Conservation (phyloP, 92 coral and sea anemone genomes). For the Zoanthus gigantus region DNA sequence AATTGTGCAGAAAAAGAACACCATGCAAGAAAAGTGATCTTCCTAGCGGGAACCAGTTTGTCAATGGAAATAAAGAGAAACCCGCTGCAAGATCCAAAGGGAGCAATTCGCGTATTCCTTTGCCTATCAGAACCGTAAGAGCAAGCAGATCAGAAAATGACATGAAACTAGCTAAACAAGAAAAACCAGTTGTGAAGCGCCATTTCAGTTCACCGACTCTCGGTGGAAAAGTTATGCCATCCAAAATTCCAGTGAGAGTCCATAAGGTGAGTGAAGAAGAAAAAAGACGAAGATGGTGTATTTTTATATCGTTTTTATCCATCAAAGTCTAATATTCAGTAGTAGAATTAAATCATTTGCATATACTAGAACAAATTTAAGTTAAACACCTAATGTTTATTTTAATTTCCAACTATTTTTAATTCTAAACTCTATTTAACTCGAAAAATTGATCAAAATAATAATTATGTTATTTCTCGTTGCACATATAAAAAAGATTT, state of each 20-base stretch:
- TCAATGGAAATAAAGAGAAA: background rate
- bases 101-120: slow-evolving; percentile 3
- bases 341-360: no score
- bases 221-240: slow-evolving; percentile 8
- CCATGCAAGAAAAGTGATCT: background rate
- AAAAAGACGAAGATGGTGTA: no score
- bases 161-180: background rate
- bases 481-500: no score
- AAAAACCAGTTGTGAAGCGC: background rate
- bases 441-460: no score
- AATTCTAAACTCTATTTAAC: no score
- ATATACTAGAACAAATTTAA: no score
- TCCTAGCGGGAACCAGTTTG: background rate
- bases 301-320: no score
- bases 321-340: no score
- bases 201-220: background rate
- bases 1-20: background rate
- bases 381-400: no score
- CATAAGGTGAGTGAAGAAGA: background rate
- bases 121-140: background rate
- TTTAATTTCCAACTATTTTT: no score
- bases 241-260: slow-evolving; percentile 10
- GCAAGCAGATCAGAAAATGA: slow-evolving; percentile 21
- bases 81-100: background rate
- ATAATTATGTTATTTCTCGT: no score